phyloP scores from a whole-genome alignment of 2,113 vertebrate species.

The Eulacestoma nigropectus region DNA sequence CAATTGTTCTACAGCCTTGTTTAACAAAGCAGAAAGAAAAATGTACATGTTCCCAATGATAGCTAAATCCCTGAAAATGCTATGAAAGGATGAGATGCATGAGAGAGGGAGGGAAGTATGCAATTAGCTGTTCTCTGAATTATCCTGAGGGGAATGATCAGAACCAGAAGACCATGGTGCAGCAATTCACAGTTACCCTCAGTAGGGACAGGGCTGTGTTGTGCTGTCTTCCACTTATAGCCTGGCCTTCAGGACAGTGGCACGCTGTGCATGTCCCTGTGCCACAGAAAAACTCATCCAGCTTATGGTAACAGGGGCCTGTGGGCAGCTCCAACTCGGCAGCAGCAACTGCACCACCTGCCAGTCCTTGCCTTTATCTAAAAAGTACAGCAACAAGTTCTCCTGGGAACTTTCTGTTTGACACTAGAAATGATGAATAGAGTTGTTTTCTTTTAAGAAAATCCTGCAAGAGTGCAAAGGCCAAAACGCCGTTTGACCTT shows the following conservation, averaged over 20 bases:
- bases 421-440: background rate
- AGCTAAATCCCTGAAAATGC: background rate
- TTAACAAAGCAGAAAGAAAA: background rate
- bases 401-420: background rate
- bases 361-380: background rate
- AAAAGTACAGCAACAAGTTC: background rate
- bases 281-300: background rate
- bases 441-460: background rate
- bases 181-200: background rate
- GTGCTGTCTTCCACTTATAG: accelerated
- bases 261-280: background rate
- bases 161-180: background rate
- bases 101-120: background rate
- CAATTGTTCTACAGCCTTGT: background rate
- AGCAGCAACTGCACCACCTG: background rate
- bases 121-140: constrained; percentile 26
- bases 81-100: background rate
- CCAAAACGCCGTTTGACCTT: background rate
- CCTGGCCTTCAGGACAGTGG: background rate
- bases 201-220: background rate
- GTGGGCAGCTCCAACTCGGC: accelerated
- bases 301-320: background rate
- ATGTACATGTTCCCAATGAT: background rate
- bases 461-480: background rate
- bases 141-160: background rate